These are phyloP conservation scores for Paelopatides confundens DNA, from an alignment of 53 echinoderm and acorn worm genomes.

Conservation along the genomic window DNA sequence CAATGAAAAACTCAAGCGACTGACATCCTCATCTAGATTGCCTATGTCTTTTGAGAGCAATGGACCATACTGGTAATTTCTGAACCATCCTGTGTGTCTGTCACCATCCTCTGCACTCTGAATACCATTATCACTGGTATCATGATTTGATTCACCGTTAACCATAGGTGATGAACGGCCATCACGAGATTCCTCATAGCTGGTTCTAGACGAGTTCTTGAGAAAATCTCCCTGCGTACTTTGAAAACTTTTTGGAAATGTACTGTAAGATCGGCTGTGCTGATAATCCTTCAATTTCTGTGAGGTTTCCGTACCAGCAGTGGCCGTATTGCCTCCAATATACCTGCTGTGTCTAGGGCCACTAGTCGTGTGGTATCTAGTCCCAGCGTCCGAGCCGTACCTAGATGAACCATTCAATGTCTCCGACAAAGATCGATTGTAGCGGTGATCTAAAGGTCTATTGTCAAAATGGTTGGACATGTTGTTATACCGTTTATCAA, in stretches of 20 bases:
- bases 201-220: background rate
- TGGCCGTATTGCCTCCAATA: background rate
- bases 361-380: background rate
- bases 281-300: background rate
- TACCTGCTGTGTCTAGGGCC: background rate
- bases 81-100: slow-evolving; percentile 30
- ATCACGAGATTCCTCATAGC: background rate
- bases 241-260: background rate
- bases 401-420: background rate
- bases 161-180: background rate
- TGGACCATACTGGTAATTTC: slow-evolving; percentile 36
- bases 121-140: background rate
- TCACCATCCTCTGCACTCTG: background rate
- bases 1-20: background rate
- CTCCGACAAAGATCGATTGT: slow-evolving; percentile 1
- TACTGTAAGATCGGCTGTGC: slow-evolving; percentile 19
- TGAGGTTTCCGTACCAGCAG: background rate
- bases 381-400: background rate
- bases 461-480: background rate
- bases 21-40: background rate
- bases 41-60: slow-evolving; percentile 7
- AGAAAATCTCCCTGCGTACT: background rate
- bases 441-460: background rate
- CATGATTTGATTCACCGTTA: background rate
- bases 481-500: background rate